phyloP scores from a whole-genome alignment of 1,140 invertebrate species.

The Microvelia longipes region DNA sequence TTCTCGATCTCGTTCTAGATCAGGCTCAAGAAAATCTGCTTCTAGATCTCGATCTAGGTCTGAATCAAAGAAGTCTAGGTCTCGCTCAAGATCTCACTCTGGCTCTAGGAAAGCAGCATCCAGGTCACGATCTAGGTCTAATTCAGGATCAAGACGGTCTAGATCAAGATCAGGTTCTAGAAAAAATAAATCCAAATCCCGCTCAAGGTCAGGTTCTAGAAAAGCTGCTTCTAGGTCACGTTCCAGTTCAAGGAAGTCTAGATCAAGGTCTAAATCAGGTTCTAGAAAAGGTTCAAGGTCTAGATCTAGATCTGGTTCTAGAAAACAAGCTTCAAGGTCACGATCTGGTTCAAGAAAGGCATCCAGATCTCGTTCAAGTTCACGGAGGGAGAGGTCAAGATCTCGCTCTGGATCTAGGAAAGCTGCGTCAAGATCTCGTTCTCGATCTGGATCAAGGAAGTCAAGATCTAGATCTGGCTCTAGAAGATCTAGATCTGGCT shows the following conservation, averaged over 20 bases:
- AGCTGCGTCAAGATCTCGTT: conserved; percentile 22
- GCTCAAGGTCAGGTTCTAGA: conserved; percentile 22
- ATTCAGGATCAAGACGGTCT: conserved; percentile 16
- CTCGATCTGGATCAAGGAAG: conserved; percentile 22
- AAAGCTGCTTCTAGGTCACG: conserved; percentile 16
- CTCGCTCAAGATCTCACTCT: conserved; percentile 23
- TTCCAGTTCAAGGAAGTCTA: conserved; percentile 13
- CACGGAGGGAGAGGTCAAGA: conserved; percentile 3
- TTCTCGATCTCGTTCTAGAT: conserved; percentile 10
- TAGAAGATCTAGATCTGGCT: conserved; percentile 21
- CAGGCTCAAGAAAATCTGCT: conserved; percentile 11
- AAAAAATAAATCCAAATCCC: conserved; percentile 19
- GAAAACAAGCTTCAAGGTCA: conserved; percentile 24
- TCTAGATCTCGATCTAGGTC: conserved; percentile 15
- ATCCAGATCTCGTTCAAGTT: conserved; percentile 19
- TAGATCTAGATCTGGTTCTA: conserved; percentile 16
- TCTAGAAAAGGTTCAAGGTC: conserved; percentile 21
- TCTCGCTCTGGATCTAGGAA: conserved; percentile 10
- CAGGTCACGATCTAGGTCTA: conserved; percentile 20
- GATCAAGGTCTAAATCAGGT: conserved; percentile 15
- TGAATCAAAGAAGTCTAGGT: conserved; percentile 19
- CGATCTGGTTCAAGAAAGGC: conserved; percentile 15
- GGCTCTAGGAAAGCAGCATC: conserved; percentile 22
- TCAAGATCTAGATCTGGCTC: conserved; percentile 23
- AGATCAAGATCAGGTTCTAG: conserved; percentile 22